These are phyloP conservation scores for Paramormyrops hopkinsi DNA, from an alignment of 2,797 vertebrate species.

Conservation along the genomic window DNA sequence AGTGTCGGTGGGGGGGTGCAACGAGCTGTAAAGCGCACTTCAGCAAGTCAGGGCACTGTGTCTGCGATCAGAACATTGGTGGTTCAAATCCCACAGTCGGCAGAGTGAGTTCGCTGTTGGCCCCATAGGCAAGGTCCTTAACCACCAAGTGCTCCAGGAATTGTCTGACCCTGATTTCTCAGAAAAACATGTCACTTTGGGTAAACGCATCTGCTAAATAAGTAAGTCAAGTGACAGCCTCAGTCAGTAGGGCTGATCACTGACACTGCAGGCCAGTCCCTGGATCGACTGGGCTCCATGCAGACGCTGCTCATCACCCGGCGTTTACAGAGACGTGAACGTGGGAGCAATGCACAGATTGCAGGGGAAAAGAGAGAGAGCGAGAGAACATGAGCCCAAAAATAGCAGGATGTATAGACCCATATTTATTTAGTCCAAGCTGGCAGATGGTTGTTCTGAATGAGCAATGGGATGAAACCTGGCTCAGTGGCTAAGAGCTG, in stretches of 20 bases:
- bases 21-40: background rate
- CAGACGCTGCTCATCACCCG: background rate
- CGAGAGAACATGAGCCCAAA: background rate
- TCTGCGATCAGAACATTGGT: background rate
- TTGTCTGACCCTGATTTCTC: background rate
- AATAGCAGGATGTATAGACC: constrained; percentile 13
- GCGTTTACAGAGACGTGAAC: background rate
- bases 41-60: background rate
- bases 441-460: constrained; percentile 36
- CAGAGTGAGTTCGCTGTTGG: background rate
- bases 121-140: background rate
- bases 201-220: background rate
- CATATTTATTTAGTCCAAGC: constrained; percentile 19
- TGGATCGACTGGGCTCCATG: background rate
- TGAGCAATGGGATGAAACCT: constrained; percentile 24
- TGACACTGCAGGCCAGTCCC: background rate
- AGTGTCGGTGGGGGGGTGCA: background rate
- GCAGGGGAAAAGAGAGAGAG: background rate
- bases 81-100: background rate
- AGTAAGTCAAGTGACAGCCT: background rate
- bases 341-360: background rate
- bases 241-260: background rate
- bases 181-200: background rate
- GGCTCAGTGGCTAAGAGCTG: constrained; percentile 23
- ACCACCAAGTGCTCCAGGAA: background rate